phyloP scores from a whole-genome alignment of 2,113 vertebrate genomes.

The Cyphomyrus plagiostoma region DNA sequence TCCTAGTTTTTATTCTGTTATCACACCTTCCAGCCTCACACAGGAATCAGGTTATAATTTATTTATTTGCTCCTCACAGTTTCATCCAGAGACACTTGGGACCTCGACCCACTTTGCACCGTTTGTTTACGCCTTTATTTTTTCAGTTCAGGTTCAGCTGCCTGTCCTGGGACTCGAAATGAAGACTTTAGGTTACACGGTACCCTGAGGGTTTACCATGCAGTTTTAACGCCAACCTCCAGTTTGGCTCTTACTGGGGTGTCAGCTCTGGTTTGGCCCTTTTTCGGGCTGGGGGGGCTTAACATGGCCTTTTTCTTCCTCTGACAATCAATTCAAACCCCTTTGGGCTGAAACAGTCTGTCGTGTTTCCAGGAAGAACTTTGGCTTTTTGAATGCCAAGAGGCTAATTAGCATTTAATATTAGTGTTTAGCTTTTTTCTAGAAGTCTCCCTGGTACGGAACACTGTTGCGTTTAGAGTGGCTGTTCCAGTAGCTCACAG shows the following conservation, averaged over 20 bases:
- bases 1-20: background rate
- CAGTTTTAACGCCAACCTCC: background rate
- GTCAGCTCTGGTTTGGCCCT: background rate
- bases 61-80: background rate
- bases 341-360: background rate
- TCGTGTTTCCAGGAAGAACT: background rate
- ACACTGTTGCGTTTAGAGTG: background rate
- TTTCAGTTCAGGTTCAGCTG: background rate
- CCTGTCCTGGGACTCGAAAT: background rate
- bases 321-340: background rate
- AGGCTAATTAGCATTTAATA: background rate
- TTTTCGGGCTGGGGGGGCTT: background rate
- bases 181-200: background rate
- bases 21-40: slow-evolving; percentile 41
- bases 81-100: background rate
- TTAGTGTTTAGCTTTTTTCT: background rate
- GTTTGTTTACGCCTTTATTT: background rate
- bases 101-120: background rate
- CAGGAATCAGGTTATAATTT: slow-evolving; percentile 1
- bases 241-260: background rate
- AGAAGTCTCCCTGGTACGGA: background rate
- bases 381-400: background rate
- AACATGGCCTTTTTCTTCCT: background rate
- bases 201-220: background rate
- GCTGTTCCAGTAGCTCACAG: background rate